Evolutionary conservation across 1,140 invertebrate genomes (phyloP).

Genomic region (Danaus melanippus): DNA sequence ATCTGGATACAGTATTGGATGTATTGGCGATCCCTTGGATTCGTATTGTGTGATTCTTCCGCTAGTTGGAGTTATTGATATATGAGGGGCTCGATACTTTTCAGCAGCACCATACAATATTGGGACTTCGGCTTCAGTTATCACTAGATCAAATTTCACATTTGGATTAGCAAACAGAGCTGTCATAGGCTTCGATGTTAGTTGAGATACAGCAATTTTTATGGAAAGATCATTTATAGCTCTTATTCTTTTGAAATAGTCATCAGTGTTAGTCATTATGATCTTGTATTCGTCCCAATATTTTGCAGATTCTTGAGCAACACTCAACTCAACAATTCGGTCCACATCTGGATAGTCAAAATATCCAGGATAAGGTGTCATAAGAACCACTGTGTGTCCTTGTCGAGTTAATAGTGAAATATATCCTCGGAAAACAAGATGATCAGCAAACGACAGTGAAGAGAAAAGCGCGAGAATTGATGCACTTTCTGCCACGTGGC

Average conservation of each 20-base stretch:
- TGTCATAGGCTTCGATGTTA: slow-evolving; percentile 53
- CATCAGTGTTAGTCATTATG: slow-evolving; percentile 43
- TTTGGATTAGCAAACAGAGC: slow-evolving; percentile 52
- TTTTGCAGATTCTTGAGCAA: slow-evolving; percentile 40
- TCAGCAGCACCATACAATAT: slow-evolving; percentile 57
- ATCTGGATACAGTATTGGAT: slow-evolving; percentile 55
- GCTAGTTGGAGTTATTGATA: slow-evolving; percentile 49
- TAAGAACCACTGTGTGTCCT: slow-evolving; percentile 49
- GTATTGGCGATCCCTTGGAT: slow-evolving; percentile 50
- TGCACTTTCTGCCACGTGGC: slow-evolving; percentile 35
- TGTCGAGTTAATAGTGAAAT: slow-evolving; percentile 39
- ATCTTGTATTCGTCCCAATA: slow-evolving; percentile 50
- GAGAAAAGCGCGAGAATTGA: slow-evolving; percentile 54
- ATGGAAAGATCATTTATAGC: slow-evolving; percentile 43
- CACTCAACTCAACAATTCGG: slow-evolving; percentile 47
- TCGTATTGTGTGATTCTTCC: slow-evolving; percentile 56
- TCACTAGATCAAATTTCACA: slow-evolving; percentile 56
- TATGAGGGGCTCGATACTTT: slow-evolving; percentile 54
- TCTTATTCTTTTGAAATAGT: slow-evolving; percentile 41
- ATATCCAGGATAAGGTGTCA: slow-evolving; percentile 63
- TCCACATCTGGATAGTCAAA: slow-evolving; percentile 46
- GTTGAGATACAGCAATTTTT: slow-evolving; percentile 50
- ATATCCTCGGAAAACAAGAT: slow-evolving; percentile 53
- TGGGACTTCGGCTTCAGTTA: slow-evolving; percentile 61
- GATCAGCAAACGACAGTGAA: slow-evolving; percentile 55